A percentile compares a stretch with the other conserved stretches of the same genome.
These are phyloP conservation scores for Centropyge bicolor DNA, from an alignment of 2,797 vertebrate species.

Conservation along the genomic window DNA sequence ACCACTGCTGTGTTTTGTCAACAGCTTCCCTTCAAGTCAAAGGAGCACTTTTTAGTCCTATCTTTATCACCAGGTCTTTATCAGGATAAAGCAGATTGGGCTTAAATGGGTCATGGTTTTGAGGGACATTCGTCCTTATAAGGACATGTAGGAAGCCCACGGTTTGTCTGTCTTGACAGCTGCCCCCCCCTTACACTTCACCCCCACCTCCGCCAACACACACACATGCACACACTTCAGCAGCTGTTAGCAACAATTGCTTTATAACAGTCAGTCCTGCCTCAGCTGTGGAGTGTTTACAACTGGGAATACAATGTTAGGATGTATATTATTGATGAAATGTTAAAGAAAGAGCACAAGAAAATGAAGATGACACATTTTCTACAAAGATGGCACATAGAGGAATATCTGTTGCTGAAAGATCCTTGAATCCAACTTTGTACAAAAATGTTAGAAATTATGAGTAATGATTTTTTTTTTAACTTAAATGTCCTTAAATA, in stretches of 20 bases:
- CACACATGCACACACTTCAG: slow-evolving; percentile 48
- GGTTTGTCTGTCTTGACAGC: slow-evolving; percentile 80
- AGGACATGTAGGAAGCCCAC: slow-evolving; percentile 76
- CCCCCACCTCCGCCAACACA: slow-evolving; percentile 15
- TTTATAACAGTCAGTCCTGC: slow-evolving; percentile 57
- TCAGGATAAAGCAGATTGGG: slow-evolving; percentile 69
- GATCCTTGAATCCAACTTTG: neutral
- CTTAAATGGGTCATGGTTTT: slow-evolving; percentile 74
- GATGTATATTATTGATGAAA: slow-evolving; percentile 4
- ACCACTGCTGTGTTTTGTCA: slow-evolving; percentile 71
- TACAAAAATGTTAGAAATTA: neutral
- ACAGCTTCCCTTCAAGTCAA: slow-evolving; percentile 44
- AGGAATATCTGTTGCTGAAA: neutral
- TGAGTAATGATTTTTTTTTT: too few species aligned
- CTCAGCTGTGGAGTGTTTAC: slow-evolving; percentile 67
- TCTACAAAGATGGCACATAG: neutral
- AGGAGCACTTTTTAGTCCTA: slow-evolving; percentile 58
- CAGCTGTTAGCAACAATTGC: slow-evolving; percentile 85
- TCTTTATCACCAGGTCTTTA: slow-evolving; percentile 69
- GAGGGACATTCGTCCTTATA: slow-evolving; percentile 81
- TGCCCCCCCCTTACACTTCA: slow-evolving; percentile 62
- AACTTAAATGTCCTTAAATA: too few species aligned
- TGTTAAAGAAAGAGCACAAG: neutral
- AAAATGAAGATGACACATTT: neutral
- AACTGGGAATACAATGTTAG: slow-evolving; percentile 13